Evolutionary conservation across 2,888 invertebrate species (phyloP).

Genomic region (Mayetiola destructor): DNA sequence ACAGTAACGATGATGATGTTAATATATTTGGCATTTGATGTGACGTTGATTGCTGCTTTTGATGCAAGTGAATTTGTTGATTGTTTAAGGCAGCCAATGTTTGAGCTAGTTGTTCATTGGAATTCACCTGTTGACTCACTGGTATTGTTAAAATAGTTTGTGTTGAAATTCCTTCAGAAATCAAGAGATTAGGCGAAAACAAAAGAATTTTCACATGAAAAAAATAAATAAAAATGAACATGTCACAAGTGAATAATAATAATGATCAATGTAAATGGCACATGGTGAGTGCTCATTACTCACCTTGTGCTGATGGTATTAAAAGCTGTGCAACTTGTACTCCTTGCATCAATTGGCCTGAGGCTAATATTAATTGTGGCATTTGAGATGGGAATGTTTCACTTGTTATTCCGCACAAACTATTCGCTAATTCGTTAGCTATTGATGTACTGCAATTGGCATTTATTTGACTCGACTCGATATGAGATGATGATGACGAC

Average conservation of each 20-base stretch:
- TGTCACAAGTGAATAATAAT: background rate
- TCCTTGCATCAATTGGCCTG: slow-evolving; percentile 84
- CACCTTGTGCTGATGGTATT: slow-evolving; percentile 91
- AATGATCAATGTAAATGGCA: too few species aligned
- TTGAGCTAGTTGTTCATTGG: slow-evolving; percentile 42
- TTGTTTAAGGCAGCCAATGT: slow-evolving; percentile 25
- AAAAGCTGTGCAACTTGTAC: slow-evolving; percentile 87
- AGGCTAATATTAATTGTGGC: slow-evolving; percentile 83
- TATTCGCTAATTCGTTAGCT: slow-evolving; percentile 11
- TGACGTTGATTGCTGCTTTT: slow-evolving; percentile 57
- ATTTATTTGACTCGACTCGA: slow-evolving; percentile 1
- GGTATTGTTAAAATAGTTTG: slow-evolving; percentile 94
- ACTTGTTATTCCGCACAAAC: slow-evolving; percentile 22
- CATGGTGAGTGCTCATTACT: slow-evolving; percentile 17
- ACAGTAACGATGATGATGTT: background rate
- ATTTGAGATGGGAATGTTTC: slow-evolving; percentile 36
- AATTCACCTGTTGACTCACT: slow-evolving; percentile 69
- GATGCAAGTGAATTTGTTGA: slow-evolving; percentile 33
- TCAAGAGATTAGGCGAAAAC: background rate
- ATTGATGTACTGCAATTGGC: background rate
- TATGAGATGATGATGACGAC: slow-evolving; percentile 35
- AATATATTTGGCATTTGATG: slow-evolving; percentile 42
- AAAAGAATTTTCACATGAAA: background rate
- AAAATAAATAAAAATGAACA: background rate
- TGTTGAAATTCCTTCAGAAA: slow-evolving; percentile 66